Evolutionary conservation across 2,888 invertebrate species (phyloP), one percentile per base, ranked within the genome.

Genomic region (Diaperis boleti): DNA sequence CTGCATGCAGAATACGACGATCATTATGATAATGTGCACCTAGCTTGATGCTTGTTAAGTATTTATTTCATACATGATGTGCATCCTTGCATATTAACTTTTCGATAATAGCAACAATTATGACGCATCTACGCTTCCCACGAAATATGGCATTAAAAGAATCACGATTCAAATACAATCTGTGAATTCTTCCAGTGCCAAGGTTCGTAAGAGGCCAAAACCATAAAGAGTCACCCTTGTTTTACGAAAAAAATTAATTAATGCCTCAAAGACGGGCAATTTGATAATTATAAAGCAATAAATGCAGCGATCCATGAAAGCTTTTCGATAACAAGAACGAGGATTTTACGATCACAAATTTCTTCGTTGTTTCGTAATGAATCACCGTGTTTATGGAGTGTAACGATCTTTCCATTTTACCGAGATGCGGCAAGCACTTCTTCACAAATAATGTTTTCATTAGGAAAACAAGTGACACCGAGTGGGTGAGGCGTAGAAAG

Each of bases 101-200:
- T 1, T 47, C 29, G 31, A 45, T 41, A 18, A 14, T 26, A 26
- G 22, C n/a, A 15, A 10, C 15, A 17, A 50, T 50, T 31, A 37
- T 41, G 56, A 42, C 33, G 56, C 33, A 42, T 44, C 5, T 22
- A 20, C 33, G 35, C 62, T 70, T 66, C 69, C 68, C 82, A 82
- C 83, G 81, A 82, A 84, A 83, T 85, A 85, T 86, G 86, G 86
- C 87, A 87, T 85, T 84, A 85, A 84, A 84, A 86, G 86, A 86
- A 83, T 84, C 86, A 87, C 86, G 86, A 86, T 84, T 83, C 80
- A 76, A 79, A 79, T 76, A 78, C 81, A 82, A 85, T 86, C 86
- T 86, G 87, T 87, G 87, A 87, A 87, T 87, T 87, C 87, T 87
- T 87, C 86, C 86, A 87, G 87, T 87, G 87, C 87, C 87, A 87